Conservation (phyloP, 2,888 invertebrate genomes). For the Eristalis intricaria region DNA sequence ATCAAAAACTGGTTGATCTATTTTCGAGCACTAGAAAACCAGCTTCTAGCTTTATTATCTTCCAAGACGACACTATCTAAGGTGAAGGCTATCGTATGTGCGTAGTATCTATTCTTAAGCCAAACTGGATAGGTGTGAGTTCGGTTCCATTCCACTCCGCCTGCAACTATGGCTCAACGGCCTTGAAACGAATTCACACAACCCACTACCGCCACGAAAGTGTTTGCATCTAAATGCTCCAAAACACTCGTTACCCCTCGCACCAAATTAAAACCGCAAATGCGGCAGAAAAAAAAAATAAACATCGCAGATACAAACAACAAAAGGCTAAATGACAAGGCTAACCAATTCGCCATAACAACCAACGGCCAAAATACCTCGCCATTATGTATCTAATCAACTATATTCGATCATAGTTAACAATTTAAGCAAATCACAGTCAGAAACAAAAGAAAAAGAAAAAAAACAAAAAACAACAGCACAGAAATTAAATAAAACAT, state of each 20-base stretch:
- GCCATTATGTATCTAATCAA: conserved; percentile 42
- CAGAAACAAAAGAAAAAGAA: background rate
- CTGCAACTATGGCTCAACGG: background rate
- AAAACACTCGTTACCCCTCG: background rate
- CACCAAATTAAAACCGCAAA: background rate
- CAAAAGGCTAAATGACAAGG: conserved; percentile 44
- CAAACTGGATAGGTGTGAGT: too few species aligned
- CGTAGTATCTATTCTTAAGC: too few species aligned
- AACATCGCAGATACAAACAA: background rate
- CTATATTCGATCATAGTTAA: conserved; percentile 29
- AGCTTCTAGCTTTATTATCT: too few species aligned
- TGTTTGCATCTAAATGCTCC: background rate
- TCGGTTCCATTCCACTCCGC: too few species aligned
- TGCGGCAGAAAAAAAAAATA: background rate
- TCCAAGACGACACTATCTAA: too few species aligned
- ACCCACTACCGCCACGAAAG: background rate
- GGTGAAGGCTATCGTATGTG: too few species aligned
- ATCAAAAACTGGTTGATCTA: too few species aligned
- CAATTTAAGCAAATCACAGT: conserved; percentile 26
- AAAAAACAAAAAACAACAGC: background rate
- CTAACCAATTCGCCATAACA: conserved; percentile 14
- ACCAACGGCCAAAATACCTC: background rate
- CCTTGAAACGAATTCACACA: background rate
- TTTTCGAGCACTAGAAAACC: too few species aligned
- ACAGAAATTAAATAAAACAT: background rate